Evolutionary conservation across 2,113 vertebrate genomes (phyloP).

Genomic region (Pelmatolapia mariae): DNA sequence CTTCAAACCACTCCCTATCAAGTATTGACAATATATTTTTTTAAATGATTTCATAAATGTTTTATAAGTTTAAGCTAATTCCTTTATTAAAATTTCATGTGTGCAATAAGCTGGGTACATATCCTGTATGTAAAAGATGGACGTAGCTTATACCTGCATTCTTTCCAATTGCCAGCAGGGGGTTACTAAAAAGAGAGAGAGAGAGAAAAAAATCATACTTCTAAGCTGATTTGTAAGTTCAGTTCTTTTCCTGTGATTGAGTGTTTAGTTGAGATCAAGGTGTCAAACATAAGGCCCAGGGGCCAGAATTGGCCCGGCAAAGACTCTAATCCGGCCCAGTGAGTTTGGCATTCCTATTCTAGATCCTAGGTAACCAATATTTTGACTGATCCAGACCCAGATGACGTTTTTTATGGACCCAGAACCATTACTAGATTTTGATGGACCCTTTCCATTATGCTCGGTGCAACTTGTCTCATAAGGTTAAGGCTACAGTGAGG

Average conservation of each 20-base stretch:
- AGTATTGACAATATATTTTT: background rate
- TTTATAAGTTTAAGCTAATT: background rate
- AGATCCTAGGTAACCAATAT: background rate
- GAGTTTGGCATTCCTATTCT: background rate
- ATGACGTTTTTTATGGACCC: background rate
- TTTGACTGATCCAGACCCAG: background rate
- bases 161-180: background rate
- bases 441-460: background rate
- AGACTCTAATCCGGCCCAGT: background rate
- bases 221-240: background rate
- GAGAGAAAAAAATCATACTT: background rate
- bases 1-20: background rate
- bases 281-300: background rate
- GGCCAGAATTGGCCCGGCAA: background rate
- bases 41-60: background rate
- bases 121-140: background rate
- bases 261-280: background rate
- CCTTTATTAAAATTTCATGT: background rate
- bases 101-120: background rate
- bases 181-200: background rate
- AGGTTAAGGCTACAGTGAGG: background rate
- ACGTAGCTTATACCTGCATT: background rate
- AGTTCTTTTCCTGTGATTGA: background rate
- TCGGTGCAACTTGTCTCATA: background rate
- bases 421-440: background rate